Conservation (phyloP, 2,797 vertebrate genomes). For the Eulemur mongoz region DNA sequence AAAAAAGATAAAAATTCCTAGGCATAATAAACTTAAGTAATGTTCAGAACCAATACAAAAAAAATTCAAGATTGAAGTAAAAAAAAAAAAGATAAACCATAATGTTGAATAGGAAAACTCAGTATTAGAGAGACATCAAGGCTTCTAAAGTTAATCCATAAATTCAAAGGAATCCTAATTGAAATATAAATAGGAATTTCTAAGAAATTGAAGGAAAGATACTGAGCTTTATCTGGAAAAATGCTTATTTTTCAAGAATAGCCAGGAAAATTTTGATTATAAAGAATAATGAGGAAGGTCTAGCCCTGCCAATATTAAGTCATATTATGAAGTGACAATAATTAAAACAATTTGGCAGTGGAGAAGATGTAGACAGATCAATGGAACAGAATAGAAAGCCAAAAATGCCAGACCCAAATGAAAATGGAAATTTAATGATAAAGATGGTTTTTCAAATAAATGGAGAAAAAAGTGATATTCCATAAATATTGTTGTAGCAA, state of each 20-base stretch:
- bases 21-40: not conserved
- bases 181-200: not conserved
- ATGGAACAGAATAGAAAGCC: slow-evolving; percentile 21
- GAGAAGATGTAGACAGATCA: slow-evolving; percentile 15
- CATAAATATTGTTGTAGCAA: not conserved
- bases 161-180: slow-evolving; percentile 7
- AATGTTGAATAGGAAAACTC: not conserved
- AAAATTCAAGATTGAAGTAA: not conserved
- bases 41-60: not conserved
- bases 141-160: slow-evolving; percentile 7
- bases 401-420: not conserved
- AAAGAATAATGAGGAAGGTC: not conserved
- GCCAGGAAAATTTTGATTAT: slow-evolving; percentile 48
- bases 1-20: not conserved
- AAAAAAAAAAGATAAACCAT: not conserved
- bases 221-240: slow-evolving; percentile 44
- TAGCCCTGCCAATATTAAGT: slow-evolving; percentile 30
- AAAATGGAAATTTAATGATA: slow-evolving; percentile 19
- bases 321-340: slow-evolving; percentile 49
- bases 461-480: slow-evolving; percentile 36
- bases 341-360: slow-evolving; percentile 54
- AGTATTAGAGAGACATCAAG: not conserved
- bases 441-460: slow-evolving; percentile 10
- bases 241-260: not conserved
- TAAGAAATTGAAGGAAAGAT: not conserved